Base-by-base conservation (phyloP, 2,797 vertebrate species). In the Phrynocephalus vlangalii region DNA sequence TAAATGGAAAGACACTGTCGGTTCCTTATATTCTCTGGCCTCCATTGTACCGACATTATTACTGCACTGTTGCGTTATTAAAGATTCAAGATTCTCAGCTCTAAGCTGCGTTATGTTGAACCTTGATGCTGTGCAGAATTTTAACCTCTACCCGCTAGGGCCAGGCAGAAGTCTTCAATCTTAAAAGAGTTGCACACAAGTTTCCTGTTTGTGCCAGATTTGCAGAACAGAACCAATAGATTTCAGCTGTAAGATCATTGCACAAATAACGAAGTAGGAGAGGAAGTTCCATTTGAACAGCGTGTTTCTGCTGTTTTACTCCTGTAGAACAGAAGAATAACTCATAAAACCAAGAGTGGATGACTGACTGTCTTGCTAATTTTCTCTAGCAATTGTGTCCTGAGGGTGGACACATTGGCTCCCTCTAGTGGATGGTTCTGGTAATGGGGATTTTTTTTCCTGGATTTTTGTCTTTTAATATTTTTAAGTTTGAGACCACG, bases 41-140 rank as follows among this genome's bases (percentile, higher is more conserved):
- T 89, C 82, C 9, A 10, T 86, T 3, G n/a, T 85, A 91, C 79
- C 13, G 44, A 33, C 66, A 2, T 13, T 44, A 63, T 60, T 67
- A 18, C 10, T 75, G 38, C 71, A 28, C 75, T 13, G 20, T 44
- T 66, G 70, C 0, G 6, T 28, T 18, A 38, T 20, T 81, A 71
- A 77, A 75, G 1, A 90, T 79, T 63, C 48, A 77, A 75, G 1
- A 89, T 79, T 63, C 48, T 0, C 50, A 24, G 70, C 87, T 44
- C 52, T 85, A 22, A 83, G 28, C 15, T 0, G 0, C 52, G 13
- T 56, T 56, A 11, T 11, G 8, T 1, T 2, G 81, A 73, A 3
- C 16, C 80, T 78, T 56, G 7, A 30, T 38, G 3, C n/a, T 28
- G 2, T 56, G 63, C 26, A 38, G 26, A 77, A 78, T 6, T 48